Conservation (phyloP, 2,113 vertebrate species). For the Alosa alosa region DNA sequence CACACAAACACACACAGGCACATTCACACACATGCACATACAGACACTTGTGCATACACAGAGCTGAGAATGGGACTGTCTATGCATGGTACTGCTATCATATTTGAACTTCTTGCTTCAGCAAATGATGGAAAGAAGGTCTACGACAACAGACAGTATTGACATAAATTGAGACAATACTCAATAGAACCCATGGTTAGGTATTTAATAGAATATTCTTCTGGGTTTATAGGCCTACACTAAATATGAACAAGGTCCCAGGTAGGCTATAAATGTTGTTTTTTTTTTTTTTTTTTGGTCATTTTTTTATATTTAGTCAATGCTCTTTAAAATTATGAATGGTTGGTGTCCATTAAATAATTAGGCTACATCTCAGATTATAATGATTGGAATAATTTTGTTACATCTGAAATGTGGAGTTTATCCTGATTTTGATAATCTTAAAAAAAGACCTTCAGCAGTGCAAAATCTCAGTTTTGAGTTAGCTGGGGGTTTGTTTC, state of each 20-base stretch:
- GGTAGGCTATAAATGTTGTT: background rate
- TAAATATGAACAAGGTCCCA: background rate
- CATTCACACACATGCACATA: background rate
- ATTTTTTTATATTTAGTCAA: background rate
- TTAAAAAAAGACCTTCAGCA: background rate
- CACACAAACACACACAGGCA: background rate
- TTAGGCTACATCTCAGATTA: too few species aligned
- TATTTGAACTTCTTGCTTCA: background rate
- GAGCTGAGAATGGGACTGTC: background rate
- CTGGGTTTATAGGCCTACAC: too few species aligned
- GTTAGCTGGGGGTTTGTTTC: conserved; percentile 38
- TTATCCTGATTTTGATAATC: background rate
- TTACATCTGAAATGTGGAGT: background rate
- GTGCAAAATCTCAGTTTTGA: background rate
- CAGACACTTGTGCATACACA: background rate
- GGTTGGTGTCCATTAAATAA: too few species aligned
- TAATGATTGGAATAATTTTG: too few species aligned
- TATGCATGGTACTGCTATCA: background rate
- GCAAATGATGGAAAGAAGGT: background rate
- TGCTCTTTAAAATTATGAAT: background rate
- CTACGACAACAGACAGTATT: too few species aligned
- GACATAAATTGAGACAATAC: too few species aligned
- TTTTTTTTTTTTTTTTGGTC: background rate
- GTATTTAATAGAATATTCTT: background rate
- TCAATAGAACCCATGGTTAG: background rate